Conservation (phyloP, 2,113 vertebrate genomes). For the Platysternon megacephalum region DNA sequence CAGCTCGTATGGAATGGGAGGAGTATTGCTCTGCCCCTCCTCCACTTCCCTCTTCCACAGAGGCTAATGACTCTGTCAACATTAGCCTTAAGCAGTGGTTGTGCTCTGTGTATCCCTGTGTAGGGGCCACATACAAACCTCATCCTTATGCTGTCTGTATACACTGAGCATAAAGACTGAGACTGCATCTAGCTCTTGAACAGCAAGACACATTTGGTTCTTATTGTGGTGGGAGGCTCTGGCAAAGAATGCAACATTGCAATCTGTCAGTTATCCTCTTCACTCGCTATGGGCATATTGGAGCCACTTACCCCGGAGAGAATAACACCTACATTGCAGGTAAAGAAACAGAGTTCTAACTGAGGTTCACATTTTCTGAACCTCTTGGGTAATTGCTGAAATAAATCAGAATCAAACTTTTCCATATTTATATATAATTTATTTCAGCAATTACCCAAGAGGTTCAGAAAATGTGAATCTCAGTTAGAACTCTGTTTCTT, state of each 20-base stretch:
- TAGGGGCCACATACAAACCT: background rate
- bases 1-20: background rate
- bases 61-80: no score
- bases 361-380: background rate
- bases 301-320: background rate
- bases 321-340: background rate
- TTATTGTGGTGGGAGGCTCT: background rate
- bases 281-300: background rate
- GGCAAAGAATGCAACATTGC: background rate
- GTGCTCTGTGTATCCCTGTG: background rate
- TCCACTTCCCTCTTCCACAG: no score
- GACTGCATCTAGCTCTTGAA: background rate
- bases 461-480: background rate
- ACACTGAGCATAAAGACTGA: fast-evolving
- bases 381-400: background rate
- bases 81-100: no score
- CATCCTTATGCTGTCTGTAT: background rate
- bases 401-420: background rate
- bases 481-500: background rate
- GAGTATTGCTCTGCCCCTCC: no score
- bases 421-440: background rate
- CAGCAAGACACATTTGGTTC: background rate
- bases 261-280: background rate
- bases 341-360: background rate
- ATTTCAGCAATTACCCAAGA: background rate